A percentile compares a stretch with the other conserved stretches of the same genome.
Conservation (phyloP, 2,888 invertebrate genomes). For the Glyphotaelius pellucidus region DNA sequence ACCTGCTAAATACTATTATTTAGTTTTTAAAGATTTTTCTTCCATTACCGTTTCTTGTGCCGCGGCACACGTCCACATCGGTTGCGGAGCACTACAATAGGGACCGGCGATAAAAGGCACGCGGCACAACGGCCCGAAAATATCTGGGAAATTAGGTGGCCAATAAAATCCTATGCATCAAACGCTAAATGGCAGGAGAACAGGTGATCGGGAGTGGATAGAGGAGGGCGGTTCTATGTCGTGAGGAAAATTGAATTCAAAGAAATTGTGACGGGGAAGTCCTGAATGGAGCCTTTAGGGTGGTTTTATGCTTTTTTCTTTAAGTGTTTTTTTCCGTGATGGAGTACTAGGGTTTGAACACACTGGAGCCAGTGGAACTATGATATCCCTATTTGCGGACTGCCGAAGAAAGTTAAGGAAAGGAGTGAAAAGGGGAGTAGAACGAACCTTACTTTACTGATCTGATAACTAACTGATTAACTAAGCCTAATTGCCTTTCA, state of each 20-base stretch:
- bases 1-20: too few relatives aligned
- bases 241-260: constrained; percentile 12
- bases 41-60: too few relatives aligned
- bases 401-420: background rate
- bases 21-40: too few relatives aligned
- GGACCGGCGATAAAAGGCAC: constrained; percentile 28
- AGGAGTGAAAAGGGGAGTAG: background rate
- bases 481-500: too few relatives aligned
- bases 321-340: background rate
- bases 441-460: background rate
- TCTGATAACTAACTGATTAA: too few relatives aligned
- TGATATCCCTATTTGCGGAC: background rate
- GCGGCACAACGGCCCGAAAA: constrained; percentile 29
- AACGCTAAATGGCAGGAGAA: constrained; percentile 14
- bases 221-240: background rate
- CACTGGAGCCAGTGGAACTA: background rate
- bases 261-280: background rate
- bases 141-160: constrained; percentile 36
- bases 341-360: too few relatives aligned
- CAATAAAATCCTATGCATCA: constrained; percentile 48
- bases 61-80: too few relatives aligned
- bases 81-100: background rate
- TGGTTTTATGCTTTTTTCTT: background rate
- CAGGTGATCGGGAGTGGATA: constrained; percentile 24
- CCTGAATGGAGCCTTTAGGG: background rate